Percentiles rank a stretch among this genome's conserved stretches.
Evolutionary conservation across 2,888 invertebrate species (phyloP).

Genomic region (Amphimallon solstitiale): DNA sequence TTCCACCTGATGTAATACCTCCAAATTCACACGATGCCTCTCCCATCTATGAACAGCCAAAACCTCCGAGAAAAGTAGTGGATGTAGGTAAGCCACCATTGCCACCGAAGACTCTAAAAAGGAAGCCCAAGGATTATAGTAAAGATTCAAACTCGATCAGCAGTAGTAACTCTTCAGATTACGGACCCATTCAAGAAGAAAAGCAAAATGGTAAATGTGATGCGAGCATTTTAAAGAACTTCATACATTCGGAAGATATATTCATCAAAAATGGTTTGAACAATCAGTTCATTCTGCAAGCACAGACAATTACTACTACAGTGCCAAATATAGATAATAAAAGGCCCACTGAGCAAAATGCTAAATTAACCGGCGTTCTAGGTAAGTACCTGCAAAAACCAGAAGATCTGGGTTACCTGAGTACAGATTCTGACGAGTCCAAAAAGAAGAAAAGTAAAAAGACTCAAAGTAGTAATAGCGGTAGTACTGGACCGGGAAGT

Average conservation of each 20-base stretch:
- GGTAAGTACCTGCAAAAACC: slow-evolving; percentile 46
- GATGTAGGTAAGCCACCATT: slow-evolving; percentile 58
- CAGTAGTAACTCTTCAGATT: slow-evolving; percentile 65
- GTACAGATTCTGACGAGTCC: slow-evolving; percentile 79
- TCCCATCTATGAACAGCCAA: slow-evolving; percentile 71
- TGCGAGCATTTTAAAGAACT: slow-evolving; percentile 45
- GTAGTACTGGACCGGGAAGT: slow-evolving; percentile 61
- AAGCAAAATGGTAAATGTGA: slow-evolving; percentile 36
- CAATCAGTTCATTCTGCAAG: slow-evolving; percentile 56
- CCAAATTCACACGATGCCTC: slow-evolving; percentile 68
- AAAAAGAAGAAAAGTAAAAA: slow-evolving; percentile 59
- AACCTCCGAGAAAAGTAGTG: slow-evolving; percentile 68
- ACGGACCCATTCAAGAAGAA: slow-evolving; percentile 58
- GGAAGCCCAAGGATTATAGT: slow-evolving; percentile 47
- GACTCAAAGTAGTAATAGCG: slow-evolving; percentile 26
- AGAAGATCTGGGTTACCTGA: slow-evolving; percentile 86
- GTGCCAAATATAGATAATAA: slow-evolving; percentile 38
- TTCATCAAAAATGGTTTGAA: slow-evolving; percentile 54
- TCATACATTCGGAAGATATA: slow-evolving; percentile 48
- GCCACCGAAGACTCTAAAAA: slow-evolving; percentile 72
- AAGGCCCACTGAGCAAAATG: background rate
- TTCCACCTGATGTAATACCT: slow-evolving; percentile 76
- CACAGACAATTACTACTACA: slow-evolving; percentile 42
- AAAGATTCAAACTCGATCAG: slow-evolving; percentile 57
- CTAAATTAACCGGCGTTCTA: slow-evolving; percentile 19